Evolutionary conservation across 2,888 invertebrate species (phyloP), one percentile per base, ranked within the genome.

Genomic region (Baccha elongata): DNA sequence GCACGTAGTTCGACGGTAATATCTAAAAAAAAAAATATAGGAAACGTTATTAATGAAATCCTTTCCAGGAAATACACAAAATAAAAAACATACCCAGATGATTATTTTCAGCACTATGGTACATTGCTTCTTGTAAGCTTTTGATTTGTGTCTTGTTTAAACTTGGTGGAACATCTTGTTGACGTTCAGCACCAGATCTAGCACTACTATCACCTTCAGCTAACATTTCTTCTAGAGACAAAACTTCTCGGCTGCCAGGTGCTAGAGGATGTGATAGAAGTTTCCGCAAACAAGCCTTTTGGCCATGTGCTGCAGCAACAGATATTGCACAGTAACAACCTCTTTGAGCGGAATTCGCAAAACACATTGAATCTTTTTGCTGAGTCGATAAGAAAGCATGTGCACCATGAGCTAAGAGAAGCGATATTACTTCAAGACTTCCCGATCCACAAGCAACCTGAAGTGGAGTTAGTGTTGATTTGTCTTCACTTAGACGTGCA

Each of bases 91-190:
- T 88, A 95, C 95, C 95, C 86, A 97, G 92, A 90, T 97, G 96
- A 87, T 97, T 96, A 88, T 96, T 97, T 90, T 98, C 98, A 0
- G 97, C 96, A 80, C 97, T 96, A 88, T 97, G 97, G 89, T 98
- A 98, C 96, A 98, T 96, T 19, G 98, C 97, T 90, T 98, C 97
- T 88, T 97, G 97, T 73, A 97, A 91, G 46, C 96, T 94, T 86
- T 96, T 94, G 85, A 95, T 94, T 91, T 97, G 97, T 32, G 94
- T 93, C 91, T 97, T 97, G 86, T 94, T 96, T 87, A 96, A 92
- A 74, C 89, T 88, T 84, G 88, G 88, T 46, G 89, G 87, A 15
- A 89, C 89, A 87, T 87, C 91, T 86, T 89, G 78, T 35, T 78
- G 78, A 4, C 84, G 84, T 26, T 84, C 84, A n/a, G 73, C 68